Conservation (phyloP, 2,113 vertebrate species). For the Crotalus horridus region DNA sequence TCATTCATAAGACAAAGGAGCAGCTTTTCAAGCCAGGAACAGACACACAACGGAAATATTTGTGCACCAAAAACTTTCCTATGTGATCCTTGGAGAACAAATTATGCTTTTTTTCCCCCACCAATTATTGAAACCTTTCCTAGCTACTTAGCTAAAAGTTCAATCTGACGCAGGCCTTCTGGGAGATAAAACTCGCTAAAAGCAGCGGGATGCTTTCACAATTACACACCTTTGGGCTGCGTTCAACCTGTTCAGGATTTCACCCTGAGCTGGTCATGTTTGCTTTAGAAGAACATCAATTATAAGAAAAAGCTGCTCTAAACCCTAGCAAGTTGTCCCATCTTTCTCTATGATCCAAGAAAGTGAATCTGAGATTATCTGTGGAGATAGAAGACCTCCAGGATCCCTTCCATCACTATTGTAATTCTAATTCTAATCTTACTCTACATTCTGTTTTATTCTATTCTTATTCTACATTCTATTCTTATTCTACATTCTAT, state of each 20-base stretch:
- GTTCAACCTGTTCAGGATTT: neutral
- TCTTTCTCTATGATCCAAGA: neutral
- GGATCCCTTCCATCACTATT: too few relatives aligned
- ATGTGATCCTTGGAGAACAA: constrained; percentile 1
- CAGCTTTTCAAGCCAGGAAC: neutral
- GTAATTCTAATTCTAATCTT: too few relatives aligned
- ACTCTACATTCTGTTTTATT: too few relatives aligned
- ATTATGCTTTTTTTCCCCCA: neutral
- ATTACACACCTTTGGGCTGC: neutral
- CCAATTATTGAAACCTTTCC: neutral
- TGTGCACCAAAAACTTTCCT: constrained; percentile 9
- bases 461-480: too few relatives aligned
- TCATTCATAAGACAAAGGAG: neutral
- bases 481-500: too few relatives aligned
- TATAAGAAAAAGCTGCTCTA: neutral
- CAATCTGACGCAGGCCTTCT: neutral
- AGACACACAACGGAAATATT: neutral
- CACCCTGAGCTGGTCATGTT: neutral
- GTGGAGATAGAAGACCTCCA: neutral
- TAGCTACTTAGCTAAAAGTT: neutral
- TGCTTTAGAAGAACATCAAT: neutral
- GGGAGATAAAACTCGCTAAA: neutral
- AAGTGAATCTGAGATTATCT: neutral
- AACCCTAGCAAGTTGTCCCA: neutral
- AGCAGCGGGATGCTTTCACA: neutral